phyloP scores from a whole-genome alignment of 37 sponge, comb jelly and placozoan species.

The Theonella swinhoei region DNA sequence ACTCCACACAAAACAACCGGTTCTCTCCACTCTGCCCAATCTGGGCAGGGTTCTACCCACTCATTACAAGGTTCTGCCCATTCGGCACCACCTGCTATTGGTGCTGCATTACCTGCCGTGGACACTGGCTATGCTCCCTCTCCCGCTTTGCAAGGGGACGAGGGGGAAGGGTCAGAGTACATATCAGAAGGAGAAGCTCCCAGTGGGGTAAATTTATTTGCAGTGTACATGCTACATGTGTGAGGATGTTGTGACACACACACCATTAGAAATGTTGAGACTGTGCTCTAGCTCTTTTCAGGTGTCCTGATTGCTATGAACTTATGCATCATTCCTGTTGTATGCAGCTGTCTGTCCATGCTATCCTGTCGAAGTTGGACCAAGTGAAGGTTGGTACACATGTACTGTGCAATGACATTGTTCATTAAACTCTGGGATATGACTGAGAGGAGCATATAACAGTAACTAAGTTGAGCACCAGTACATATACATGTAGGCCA shows the following conservation, averaged over 20 bases:
- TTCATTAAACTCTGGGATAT: not conserved
- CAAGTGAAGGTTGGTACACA: conserved; percentile 50
- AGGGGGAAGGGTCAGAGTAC: not conserved
- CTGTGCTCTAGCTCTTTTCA: not conserved
- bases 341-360: conserved; percentile 39
- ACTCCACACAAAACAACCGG: not conserved
- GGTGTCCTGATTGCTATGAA: not conserved
- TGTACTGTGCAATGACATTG: not conserved
- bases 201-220: not conserved
- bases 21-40: not conserved
- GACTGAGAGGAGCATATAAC: too few relatives aligned
- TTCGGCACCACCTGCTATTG: not conserved
- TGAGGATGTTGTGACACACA: too few relatives aligned
- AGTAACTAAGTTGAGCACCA: too few relatives aligned
- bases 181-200: not conserved
- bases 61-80: not conserved
- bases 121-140: not conserved
- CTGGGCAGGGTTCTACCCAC: not conserved
- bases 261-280: too few relatives aligned
- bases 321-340: not conserved
- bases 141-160: not conserved
- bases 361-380: conserved; percentile 56
- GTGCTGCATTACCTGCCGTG: not conserved
- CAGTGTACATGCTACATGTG: not conserved
- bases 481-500: too few relatives aligned